Evolutionary conservation across 2,888 invertebrate genomes (phyloP), one percentile per base, ranked within the genome.

Genomic region (Apocheima hispidaria): DNA sequence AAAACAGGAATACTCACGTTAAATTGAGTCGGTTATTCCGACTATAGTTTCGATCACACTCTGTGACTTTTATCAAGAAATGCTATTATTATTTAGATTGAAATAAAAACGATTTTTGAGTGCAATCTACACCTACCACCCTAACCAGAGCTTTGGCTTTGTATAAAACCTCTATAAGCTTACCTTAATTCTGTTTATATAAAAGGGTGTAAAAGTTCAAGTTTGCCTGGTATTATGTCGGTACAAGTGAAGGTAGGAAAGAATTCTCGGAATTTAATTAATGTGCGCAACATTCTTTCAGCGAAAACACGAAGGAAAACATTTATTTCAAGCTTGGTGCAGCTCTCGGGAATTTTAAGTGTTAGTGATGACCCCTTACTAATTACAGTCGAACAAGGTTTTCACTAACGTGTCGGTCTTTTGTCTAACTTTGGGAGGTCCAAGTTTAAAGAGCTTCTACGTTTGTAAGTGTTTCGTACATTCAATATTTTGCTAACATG

Each of bases 221-320:
- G 48, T 48, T 78, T 69, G 5, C 53, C 33, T 81, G 82, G 85
- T 69, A 61, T 56, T 60, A 56, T 49, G 51, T 35, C 65, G 46
- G 54, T 43, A 64, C 50, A 65, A 66, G 60, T 60, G 61, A 53
- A 46, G 44, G 63, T 52, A 44, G 75, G 78, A 77, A 77, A 82
- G 77, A 76, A 75, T 71, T 73, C 75, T 70, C 43, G 72, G 82
- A 82, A 86, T 86, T 85, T 87, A 86, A 87, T 86, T 86, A 86
- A 81, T 84, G 82, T 79, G 72, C 74, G 72, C 71, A 77, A 79
- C 78, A 81, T 85, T 83, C 80, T 83, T 82, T 77, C 69, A 72
- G 65, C 69, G 69, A 75, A 80, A 75, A 81, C 73, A 71, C 69
- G 69, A 53, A 58, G 61, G 43, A 67, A 69, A 75, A 72, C 75